Percentiles rank a stretch among this genome's conserved stretches.
Evolutionary conservation across 2,888 invertebrate genomes (phyloP).

Genomic region (Plagodis pulveraria): DNA sequence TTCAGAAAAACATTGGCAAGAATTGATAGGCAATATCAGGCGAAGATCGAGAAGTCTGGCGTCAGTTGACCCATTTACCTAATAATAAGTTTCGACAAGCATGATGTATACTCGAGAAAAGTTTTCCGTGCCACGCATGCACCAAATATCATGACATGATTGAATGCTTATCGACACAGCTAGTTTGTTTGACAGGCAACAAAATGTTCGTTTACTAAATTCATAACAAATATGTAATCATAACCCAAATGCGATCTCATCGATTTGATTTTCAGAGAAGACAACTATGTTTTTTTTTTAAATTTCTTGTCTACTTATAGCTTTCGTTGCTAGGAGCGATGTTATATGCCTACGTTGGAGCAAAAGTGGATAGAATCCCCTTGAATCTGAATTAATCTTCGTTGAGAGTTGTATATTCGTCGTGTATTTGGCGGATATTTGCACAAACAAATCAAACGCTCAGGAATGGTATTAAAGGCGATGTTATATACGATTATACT

Average conservation of each 20-base stretch:
- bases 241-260: slow-evolving; percentile 12
- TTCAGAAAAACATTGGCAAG: slow-evolving; percentile 1
- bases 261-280: slow-evolving; percentile 19
- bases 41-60: slow-evolving; percentile 8
- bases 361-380: slow-evolving; percentile 24
- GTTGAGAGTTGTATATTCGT: slow-evolving; percentile 1
- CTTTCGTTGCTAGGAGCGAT: slow-evolving; percentile 1
- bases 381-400: slow-evolving; percentile 29
- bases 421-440: slow-evolving; percentile 8
- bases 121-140: slow-evolving; percentile 31
- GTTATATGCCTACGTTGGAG: slow-evolving; percentile 7
- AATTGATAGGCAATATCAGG: slow-evolving; percentile 4
- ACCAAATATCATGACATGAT: slow-evolving; percentile 30
- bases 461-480: slow-evolving; percentile 17
- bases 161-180: slow-evolving; percentile 20
- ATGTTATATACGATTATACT: slow-evolving; percentile 21
- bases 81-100: slow-evolving; percentile 46
- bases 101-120: slow-evolving; percentile 45
- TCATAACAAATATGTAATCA: slow-evolving; percentile 13
- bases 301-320: slow-evolving; percentile 8
- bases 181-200: slow-evolving; percentile 20
- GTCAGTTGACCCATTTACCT: slow-evolving; percentile 39
- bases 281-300: slow-evolving; percentile 9
- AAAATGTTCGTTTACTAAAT: slow-evolving; percentile 19
- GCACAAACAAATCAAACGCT: slow-evolving; percentile 25